phyloP scores from a whole-genome alignment of 1,140 invertebrate species.

The Samia ricini region DNA sequence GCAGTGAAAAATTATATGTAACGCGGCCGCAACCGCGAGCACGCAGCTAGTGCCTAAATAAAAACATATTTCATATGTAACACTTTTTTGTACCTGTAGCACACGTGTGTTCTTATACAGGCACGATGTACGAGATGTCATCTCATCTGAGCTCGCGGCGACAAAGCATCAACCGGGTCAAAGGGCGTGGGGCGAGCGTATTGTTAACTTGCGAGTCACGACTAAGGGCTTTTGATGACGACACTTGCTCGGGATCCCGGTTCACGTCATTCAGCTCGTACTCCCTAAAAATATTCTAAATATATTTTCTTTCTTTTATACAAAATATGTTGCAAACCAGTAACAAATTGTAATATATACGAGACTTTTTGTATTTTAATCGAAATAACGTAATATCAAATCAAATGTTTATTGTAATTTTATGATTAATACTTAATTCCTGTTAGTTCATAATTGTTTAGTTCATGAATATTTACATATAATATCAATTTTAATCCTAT shows the following conservation, averaged over 20 bases:
- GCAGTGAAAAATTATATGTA: too few relatives aligned
- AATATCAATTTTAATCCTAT: too few relatives aligned
- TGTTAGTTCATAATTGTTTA: too few relatives aligned
- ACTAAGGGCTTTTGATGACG: slow-evolving; percentile 66
- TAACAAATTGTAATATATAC: background rate
- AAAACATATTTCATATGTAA: background rate
- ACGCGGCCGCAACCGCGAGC: too few relatives aligned
- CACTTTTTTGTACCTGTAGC: background rate
- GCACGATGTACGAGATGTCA: slow-evolving; percentile 35
- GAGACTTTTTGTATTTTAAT: too few relatives aligned
- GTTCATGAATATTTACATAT: too few relatives aligned
- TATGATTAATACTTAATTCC: too few relatives aligned
- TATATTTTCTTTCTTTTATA: background rate
- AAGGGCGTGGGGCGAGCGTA: slow-evolving; percentile 55
- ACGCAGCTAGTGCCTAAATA: too few relatives aligned
- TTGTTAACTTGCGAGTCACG: slow-evolving; percentile 65
- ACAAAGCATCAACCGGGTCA: slow-evolving; percentile 64
- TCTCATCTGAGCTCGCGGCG: slow-evolving; percentile 50
- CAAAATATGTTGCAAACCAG: background rate
- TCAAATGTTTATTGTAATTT: too few relatives aligned
- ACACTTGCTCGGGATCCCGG: slow-evolving; percentile 31
- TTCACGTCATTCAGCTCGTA: slow-evolving; percentile 22
- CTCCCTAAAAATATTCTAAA: slow-evolving; percentile 4
- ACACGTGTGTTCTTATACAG: background rate
- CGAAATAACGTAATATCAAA: too few relatives aligned